Evolutionary conservation across 2,113 vertebrate species (phyloP), one percentile per base, ranked within the genome.

Genomic region (Megaceryle torquata): DNA sequence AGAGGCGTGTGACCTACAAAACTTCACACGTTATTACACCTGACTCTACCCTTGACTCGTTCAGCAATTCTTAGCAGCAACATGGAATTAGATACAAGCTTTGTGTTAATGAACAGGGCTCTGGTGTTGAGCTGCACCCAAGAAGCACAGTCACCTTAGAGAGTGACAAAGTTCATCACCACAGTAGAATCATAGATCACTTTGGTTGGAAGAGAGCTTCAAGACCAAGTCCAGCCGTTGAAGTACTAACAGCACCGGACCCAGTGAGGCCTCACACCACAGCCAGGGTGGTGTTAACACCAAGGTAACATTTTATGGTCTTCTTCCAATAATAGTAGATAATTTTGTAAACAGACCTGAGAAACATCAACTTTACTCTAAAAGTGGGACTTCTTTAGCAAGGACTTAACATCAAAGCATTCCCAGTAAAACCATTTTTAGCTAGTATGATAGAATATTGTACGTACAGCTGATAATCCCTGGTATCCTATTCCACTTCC

Each of bases 141-240:
- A 96, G 97, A 35, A 96, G 96, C 63, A 69, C 57, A 84, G 96
- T 89, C 33, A 54, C 89, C 90, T 65, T 92, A 53, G 95, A 95
- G 88, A 95, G 94, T 64, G 97, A 97, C 88, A 97, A 97, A 94
- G 97, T 96, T 93, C 95, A 98, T 61, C 97, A 96, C n/a, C 96
- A 96, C 79, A 96, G 20, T 7, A n/a, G 56, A 57, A 57, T 33
- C 56, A n/a, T 18, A 56, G 10, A 31, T 56, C 16, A 4, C 18
- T 57, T n/a, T n/a, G 56, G 31, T 21, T 57, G 56, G 56, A n/a
- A n/a, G 56, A 20, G 56, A 57, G 31, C 54, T 57, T 57, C 21
- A 57, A 57, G 56, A 57, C 21, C 31, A 57, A 57, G 31, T n/a
- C 31, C 31, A 57, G 31, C 56, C 11, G 11, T n/a, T 57, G 56